These are phyloP conservation scores for Hafferia zeledoni DNA, from an alignment of 2,797 vertebrate species.

Conservation along the genomic window DNA sequence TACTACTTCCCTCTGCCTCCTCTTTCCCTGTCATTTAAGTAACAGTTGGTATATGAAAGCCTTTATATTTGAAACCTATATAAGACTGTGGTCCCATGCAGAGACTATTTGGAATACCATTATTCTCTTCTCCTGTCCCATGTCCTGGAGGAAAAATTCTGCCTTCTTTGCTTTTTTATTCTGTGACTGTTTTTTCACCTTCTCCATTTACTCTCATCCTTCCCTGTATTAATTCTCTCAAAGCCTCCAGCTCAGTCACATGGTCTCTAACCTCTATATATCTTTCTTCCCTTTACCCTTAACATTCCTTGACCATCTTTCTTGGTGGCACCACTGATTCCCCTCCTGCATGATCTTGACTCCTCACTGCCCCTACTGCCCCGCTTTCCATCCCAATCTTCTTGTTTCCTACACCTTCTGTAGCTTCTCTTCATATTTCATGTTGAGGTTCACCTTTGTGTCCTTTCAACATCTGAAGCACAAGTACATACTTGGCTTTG, in stretches of 20 bases:
- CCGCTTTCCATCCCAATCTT: neutral
- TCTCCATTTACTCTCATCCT: neutral
- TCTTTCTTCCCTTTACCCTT: neutral
- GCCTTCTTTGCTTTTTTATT: neutral
- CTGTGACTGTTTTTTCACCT: fast-evolving
- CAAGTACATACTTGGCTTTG: neutral
- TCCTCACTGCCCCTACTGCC: neutral
- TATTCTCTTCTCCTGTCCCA: neutral
- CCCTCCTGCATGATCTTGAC: neutral
- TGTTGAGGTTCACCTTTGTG: neutral
- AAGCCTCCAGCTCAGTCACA: neutral
- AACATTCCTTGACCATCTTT: neutral
- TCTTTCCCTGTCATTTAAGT: neutral
- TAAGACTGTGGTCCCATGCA: neutral
- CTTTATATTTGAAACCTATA: neutral
- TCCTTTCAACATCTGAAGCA: neutral
- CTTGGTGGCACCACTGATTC: neutral
- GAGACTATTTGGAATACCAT: neutral
- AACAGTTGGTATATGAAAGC: neutral
- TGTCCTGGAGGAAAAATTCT: neutral
- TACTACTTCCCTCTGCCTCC: neutral
- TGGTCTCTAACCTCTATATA: neutral
- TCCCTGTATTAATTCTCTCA: neutral
- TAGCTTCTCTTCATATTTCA: neutral
- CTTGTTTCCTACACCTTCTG: neutral